A percentile compares a stretch with the other conserved stretches of the same genome.
Evolutionary conservation across 1,140 invertebrate genomes (phyloP).

Genomic region (Cyrtorhinus lividipennis): DNA sequence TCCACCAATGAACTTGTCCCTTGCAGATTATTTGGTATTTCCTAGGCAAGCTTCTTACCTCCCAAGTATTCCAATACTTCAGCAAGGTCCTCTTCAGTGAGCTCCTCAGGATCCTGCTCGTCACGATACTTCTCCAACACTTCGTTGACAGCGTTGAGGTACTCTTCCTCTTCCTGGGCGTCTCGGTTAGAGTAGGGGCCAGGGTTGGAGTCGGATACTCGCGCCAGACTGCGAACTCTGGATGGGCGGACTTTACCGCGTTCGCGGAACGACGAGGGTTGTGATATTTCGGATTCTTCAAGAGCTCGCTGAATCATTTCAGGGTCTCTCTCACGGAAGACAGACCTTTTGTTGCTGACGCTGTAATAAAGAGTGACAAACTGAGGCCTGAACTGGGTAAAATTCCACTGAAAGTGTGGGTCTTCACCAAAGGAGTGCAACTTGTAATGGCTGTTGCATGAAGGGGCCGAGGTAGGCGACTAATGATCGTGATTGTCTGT

Average conservation of each 20-base stretch:
- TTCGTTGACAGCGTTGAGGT: constrained; percentile 22
- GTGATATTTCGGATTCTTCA: constrained; percentile 9
- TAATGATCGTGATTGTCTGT: too few species aligned
- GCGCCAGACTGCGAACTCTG: not conserved
- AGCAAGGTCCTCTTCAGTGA: constrained; percentile 20
- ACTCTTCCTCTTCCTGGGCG: constrained; percentile 18
- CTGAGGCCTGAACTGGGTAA: too few species aligned
- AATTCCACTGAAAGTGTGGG: too few species aligned
- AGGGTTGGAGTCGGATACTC: constrained; percentile 13
- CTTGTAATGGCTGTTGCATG: too few species aligned
- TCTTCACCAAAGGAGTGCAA: too few species aligned
- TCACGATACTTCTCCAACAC: constrained; percentile 24
- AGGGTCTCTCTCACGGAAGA: constrained; percentile 25
- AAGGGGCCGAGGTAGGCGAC: too few species aligned
- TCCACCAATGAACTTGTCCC: too few species aligned
- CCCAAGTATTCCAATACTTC: constrained; percentile 20
- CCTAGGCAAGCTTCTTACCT: not conserved
- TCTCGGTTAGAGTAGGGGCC: constrained; percentile 15
- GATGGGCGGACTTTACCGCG: constrained; percentile 11
- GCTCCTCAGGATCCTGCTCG: constrained; percentile 19
- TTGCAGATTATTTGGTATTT: too few species aligned
- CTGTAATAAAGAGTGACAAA: too few species aligned
- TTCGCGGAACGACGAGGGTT: constrained; percentile 25
- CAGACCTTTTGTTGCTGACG: constrained; percentile 18
- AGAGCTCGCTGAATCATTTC: constrained; percentile 20